These are phyloP conservation scores for Agonum fuliginosum DNA, from an alignment of 2,888 invertebrate species.

Conservation along the genomic window DNA sequence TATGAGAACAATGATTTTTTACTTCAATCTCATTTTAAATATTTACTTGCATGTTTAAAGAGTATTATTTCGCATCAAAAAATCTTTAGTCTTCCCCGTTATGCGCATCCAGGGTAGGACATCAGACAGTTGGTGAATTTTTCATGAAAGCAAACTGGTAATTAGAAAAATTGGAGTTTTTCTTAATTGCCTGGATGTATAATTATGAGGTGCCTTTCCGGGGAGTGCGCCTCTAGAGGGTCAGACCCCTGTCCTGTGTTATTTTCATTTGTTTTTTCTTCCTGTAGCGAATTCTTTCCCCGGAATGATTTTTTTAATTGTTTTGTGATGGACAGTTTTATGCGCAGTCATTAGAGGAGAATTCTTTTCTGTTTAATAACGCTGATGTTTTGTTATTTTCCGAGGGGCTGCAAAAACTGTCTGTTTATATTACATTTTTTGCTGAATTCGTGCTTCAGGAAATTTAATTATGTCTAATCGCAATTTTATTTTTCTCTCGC, in stretches of 20 bases:
- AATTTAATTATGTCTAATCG: constrained; percentile 27
- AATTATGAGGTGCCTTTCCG: constrained; percentile 54
- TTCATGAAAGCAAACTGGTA: constrained; percentile 55
- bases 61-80: not conserved
- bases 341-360: constrained; percentile 28
- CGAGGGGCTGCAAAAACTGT: not conserved
- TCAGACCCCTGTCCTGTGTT: constrained; percentile 19
- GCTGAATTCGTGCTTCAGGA: not conserved
- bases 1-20: constrained; percentile 23
- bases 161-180: constrained; percentile 58
- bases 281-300: constrained; percentile 8
- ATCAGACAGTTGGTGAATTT: constrained; percentile 44
- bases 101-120: constrained; percentile 10
- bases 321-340: constrained; percentile 51
- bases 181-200: constrained; percentile 53
- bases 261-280: constrained; percentile 43
- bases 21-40: constrained; percentile 9
- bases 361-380: constrained; percentile 42
- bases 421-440: constrained; percentile 36
- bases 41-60: no score
- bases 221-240: constrained; percentile 22
- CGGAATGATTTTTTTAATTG: constrained; percentile 54
- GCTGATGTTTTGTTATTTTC: constrained; percentile 30
- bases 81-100: constrained; percentile 13
- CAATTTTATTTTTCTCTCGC: not conserved